Base-by-base conservation (phyloP, 2,888 invertebrate genomes). In the Coleophora deauratella region DNA sequence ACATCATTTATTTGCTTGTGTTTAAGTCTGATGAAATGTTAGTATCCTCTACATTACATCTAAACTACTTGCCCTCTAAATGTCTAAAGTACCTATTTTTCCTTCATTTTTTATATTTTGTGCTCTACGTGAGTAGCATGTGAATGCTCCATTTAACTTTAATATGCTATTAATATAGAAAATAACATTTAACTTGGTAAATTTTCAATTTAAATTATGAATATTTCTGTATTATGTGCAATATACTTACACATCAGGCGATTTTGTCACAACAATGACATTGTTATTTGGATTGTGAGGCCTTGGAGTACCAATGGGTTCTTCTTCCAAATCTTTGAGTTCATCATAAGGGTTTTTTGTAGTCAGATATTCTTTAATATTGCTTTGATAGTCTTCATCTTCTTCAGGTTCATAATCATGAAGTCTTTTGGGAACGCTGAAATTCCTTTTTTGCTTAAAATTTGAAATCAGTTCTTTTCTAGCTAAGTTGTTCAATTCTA, bases 321-420 rank as follows among this genome's bases (percentile, higher is more conserved):
- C 80, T 51, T 82, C 81, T 51, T 84, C 84, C 31, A 85, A 57
- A 13, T 76, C 76, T 41, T 59, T 79, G 1, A 85, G 52, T 33
- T 57, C 55, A 1, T 77, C 72, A 1, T 67, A 45, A 37, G 64
- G 51, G 38, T 52, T 74, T 40, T 64, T 78, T 0, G 72, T 71
- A 1, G 68, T 62, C 1, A 55, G 40, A 33, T 67, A 57, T 13
- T 44, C 44, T 6, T 31, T 35, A 13, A 32, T 43, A 38, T 41
- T 35, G 2, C 35, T 15, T 37, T 47, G 41, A 27, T 51, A 47
- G 10, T 49, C 43, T 33, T 49, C 45, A 28, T 44, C 47, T 37
- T 53, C 36, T n/a, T 54, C 52, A 3, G 54, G 57, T 31, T 46
- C 50, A 15, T 47, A 49, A 44, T 60, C 59, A 0, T 65, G 60